Evolutionary conservation across 2,797 vertebrate genomes (phyloP), one percentile per base, ranked within the genome.

Genomic region (Macropodus opercularis): DNA sequence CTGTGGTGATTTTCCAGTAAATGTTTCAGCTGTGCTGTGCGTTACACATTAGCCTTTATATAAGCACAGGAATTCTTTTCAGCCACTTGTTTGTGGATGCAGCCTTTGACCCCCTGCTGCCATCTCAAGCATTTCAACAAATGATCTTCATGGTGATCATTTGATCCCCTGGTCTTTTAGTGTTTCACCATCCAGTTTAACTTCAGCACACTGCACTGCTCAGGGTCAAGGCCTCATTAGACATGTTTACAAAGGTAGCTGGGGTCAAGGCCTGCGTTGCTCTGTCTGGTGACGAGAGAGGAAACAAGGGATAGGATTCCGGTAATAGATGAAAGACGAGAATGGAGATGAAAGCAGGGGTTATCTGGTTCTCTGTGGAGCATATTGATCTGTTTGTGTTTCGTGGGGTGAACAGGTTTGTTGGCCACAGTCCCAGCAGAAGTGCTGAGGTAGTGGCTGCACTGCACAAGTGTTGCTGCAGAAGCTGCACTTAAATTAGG

Each of bases 261-360:
- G 12, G 55, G 85, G 80, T 88, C 81, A 82, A 81, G 77, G 73
- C 77, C 75, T 72, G 51, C 79, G 81, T 87, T 90, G 79, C 72
- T 80, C 69, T 42, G 50, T 79, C 66, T 51, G 69, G 72, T 72
- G 85, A 87, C 79, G 72, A 72, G 53, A 81, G 77, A 84, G 85
- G 88, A 89, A 89, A 87, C 78, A 59, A 79, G 69, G 87, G 81
- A 77, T 79, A 66, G 73, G 76, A 73, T 87, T 91, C 81, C 69
- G 59, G 83, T 87, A 89, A 87, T 68, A 89, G 84, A 88, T 90
- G 83, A 92, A 92, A 90, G 85, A 85, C 32, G 75, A 88, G 83
- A 84, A 78, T 69, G 41, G 44, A 79, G 83, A 87, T 87, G 83
- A 89, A 88, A 85, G 85, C 74, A 69, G 69, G 71, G 85, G 84